phyloP scores from a whole-genome alignment of 2,888 invertebrate genomes.

The Dynastes maya region DNA sequence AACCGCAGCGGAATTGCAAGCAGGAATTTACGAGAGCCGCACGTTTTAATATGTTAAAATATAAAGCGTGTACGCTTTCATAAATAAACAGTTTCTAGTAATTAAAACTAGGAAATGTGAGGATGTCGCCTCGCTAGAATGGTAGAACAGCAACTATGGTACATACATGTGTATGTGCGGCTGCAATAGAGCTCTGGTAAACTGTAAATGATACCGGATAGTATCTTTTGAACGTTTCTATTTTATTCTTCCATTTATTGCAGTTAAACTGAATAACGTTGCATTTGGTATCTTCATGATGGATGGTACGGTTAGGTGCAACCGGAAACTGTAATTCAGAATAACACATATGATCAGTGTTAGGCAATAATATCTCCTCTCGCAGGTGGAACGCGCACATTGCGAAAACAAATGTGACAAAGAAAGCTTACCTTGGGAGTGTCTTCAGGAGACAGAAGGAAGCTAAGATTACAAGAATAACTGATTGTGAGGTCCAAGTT shows the following conservation, averaged over 20 bases:
- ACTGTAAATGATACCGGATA: constrained; percentile 45
- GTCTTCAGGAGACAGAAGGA: too few relatives aligned
- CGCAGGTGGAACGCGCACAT: too few relatives aligned
- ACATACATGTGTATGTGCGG: not conserved
- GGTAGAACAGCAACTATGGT: not conserved
- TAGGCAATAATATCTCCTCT: too few relatives aligned
- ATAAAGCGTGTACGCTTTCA: constrained; percentile 61
- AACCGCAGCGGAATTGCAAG: constrained; percentile 65
- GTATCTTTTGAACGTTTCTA: constrained; percentile 27
- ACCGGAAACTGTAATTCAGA: too few relatives aligned
- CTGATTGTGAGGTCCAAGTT: too few relatives aligned
- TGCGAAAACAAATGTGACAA: too few relatives aligned
- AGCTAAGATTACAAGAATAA: too few relatives aligned
- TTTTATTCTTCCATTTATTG: constrained; percentile 15
- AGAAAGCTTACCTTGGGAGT: too few relatives aligned
- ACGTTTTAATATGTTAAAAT: constrained; percentile 64
- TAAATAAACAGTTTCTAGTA: constrained; percentile 64
- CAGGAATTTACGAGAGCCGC: constrained; percentile 64
- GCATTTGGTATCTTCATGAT: not conserved
- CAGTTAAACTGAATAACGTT: not conserved
- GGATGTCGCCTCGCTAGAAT: constrained; percentile 34
- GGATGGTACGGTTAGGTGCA: too few relatives aligned
- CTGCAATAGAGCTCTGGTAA: constrained; percentile 27
- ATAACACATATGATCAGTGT: too few relatives aligned
- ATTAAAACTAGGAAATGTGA: constrained; percentile 61